Percentiles rank a stretch among this genome's conserved stretches.
These are phyloP conservation scores for Zaprionus taronus DNA, from an alignment of 1,140 invertebrate genomes.

Conservation along the genomic window DNA sequence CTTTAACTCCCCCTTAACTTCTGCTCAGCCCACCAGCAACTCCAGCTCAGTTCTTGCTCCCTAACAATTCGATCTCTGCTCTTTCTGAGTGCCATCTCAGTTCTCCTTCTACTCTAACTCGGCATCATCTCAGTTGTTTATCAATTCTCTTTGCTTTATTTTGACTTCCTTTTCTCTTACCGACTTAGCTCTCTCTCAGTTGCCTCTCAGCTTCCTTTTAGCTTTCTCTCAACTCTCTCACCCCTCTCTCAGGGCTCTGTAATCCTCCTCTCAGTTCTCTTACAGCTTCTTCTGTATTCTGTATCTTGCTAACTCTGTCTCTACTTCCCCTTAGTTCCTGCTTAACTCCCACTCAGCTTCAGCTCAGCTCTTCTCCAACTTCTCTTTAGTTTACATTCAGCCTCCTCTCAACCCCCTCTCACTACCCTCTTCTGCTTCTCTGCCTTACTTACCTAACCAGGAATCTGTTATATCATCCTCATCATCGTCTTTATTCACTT, in stretches of 20 bases:
- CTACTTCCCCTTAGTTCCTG: neutral
- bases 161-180: neutral
- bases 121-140: too few species aligned
- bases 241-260: too few species aligned
- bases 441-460: neutral
- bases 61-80: neutral
- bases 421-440: neutral
- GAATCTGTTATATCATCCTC: neutral
- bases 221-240: neutral
- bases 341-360: neutral
- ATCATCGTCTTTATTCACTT: neutral
- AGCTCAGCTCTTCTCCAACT: neutral
- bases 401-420: neutral
- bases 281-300: neutral
- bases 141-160: too few species aligned
- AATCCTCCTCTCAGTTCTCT: neutral
- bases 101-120: neutral
- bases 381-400: neutral
- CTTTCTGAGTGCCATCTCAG: neutral
- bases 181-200: neutral
- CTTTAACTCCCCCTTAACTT: constrained; percentile 14
- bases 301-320: too few species aligned
- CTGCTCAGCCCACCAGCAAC: neutral
- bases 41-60: neutral
- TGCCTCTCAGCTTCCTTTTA: neutral